phyloP scores from a whole-genome alignment of 2,797 vertebrate genomes.

The Aeoliscus strigatus region DNA sequence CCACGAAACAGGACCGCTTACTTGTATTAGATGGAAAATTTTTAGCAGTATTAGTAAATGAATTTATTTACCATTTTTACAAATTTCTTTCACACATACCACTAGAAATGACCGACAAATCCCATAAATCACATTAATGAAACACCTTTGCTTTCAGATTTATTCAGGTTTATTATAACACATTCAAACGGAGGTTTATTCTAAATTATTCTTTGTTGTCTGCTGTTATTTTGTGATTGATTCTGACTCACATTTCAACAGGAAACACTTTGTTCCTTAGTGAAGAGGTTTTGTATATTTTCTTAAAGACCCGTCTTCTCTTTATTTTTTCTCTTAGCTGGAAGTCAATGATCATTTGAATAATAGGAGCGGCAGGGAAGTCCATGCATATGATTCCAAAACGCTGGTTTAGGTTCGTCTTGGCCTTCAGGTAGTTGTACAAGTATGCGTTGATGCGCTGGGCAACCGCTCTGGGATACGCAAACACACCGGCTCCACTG shows the following conservation, averaged over 20 bases:
- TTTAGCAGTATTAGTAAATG: no score
- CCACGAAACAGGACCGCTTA: background rate
- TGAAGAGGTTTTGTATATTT: slow-evolving; percentile 5
- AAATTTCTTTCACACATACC: no score
- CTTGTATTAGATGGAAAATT: no score
- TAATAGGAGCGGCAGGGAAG: slow-evolving; percentile 74
- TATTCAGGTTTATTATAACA: no score
- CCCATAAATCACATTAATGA: no score
- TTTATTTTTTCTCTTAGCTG: slow-evolving; percentile 46
- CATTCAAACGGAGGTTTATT: no score
- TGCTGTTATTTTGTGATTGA: background rate
- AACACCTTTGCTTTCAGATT: no score
- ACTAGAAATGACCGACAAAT: no score
- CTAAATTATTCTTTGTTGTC: background rate
- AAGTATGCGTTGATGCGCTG: slow-evolving; percentile 70
- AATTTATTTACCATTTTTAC: no score
- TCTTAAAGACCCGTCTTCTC: background rate
- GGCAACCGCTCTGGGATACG: slow-evolving; percentile 73
- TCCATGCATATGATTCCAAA: slow-evolving; percentile 82
- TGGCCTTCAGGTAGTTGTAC: slow-evolving; percentile 65
- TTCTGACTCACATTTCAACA: slow-evolving; percentile 7
- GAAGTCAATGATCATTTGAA: slow-evolving; percentile 76
- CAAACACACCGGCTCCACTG: slow-evolving; percentile 78
- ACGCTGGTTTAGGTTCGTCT: slow-evolving; percentile 45
- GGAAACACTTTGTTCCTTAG: slow-evolving; percentile 3